phyloP scores from a whole-genome alignment of 2,888 invertebrate genomes.

The Acanthosepion pharaonis region DNA sequence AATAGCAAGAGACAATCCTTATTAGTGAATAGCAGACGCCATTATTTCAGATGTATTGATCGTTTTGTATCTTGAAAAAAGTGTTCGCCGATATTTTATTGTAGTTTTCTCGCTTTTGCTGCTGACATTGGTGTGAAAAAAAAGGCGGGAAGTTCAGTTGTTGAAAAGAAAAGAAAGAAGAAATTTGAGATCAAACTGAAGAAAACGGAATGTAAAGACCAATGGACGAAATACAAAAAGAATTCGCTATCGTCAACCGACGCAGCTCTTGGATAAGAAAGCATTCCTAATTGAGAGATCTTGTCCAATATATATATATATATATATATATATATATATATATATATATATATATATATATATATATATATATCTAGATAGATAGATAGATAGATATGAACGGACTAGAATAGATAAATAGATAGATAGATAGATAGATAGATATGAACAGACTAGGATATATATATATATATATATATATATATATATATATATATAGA shows the following conservation, averaged over 20 bases:
- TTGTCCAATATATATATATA: too few relatives aligned
- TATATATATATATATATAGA: too few relatives aligned
- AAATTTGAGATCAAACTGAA: background rate
- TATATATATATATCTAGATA: too few relatives aligned
- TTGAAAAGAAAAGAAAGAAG: background rate
- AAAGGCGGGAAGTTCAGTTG: background rate
- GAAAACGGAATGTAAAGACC: background rate
- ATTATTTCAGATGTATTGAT: constrained; percentile 33
- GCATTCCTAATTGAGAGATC: background rate
- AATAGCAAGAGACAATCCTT: background rate
- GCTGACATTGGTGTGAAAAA: background rate
- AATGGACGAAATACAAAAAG: too few relatives aligned
- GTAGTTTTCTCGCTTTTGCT: background rate
- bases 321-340: too few relatives aligned
- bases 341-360: too few relatives aligned
- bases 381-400: too few relatives aligned
- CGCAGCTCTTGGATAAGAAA: background rate
- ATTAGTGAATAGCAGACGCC: background rate
- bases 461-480: too few relatives aligned
- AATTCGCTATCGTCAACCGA: background rate
- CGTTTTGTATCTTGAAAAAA: background rate
- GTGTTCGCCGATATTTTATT: background rate
- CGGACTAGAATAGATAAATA: too few relatives aligned
- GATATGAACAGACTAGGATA: too few relatives aligned
- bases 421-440: too few relatives aligned